Evolutionary conservation across 37 sponge, comb jelly and placozoan species (phyloP).

Genomic region (Haliclona indistincta): DNA sequence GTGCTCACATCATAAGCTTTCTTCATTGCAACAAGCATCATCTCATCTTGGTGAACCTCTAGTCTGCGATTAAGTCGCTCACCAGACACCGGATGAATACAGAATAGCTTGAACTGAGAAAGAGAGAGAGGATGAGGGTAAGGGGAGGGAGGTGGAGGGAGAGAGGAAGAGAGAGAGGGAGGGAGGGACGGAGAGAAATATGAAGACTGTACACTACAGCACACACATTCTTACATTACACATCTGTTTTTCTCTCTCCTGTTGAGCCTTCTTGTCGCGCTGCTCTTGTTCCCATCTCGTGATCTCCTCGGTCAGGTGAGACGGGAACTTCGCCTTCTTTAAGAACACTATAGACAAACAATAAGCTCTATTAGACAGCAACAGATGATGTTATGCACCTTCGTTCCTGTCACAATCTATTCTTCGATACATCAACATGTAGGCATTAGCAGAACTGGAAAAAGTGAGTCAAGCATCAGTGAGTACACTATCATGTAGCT

Average conservation of each 20-base stretch:
- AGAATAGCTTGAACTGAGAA: conserved; percentile 75
- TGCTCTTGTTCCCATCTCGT: conserved; percentile 46
- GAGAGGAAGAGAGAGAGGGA: not conserved
- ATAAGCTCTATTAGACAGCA: no score
- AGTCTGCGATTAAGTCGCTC: conserved; percentile 57
- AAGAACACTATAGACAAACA: conserved; percentile 54
- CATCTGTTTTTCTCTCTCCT: conserved; percentile 67
- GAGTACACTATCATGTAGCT: no score
- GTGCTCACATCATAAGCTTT: conserved; percentile 64
- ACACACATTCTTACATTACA: conserved; percentile 72
- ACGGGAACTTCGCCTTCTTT: conserved; percentile 53
- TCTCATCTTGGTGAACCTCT: conserved; percentile 77
- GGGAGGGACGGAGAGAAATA: no score
- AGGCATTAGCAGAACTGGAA: conserved; percentile 95
- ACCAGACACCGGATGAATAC: conserved; percentile 51
- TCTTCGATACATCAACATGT: conserved; percentile 95
- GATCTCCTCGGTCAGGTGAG: conserved; percentile 59
- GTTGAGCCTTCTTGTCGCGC: conserved; percentile 36
- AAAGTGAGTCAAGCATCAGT: no score
- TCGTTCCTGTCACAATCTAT: conserved; percentile 48
- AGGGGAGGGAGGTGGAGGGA: not conserved
- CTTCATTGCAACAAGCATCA: conserved; percentile 50
- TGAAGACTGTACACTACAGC: no score
- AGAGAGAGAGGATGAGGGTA: not conserved
- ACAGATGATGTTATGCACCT: no score